A percentile compares a stretch with the other conserved stretches of the same genome.
Conservation (phyloP, 2,113 vertebrate species). For the Chaetorhynchus papuensis region DNA sequence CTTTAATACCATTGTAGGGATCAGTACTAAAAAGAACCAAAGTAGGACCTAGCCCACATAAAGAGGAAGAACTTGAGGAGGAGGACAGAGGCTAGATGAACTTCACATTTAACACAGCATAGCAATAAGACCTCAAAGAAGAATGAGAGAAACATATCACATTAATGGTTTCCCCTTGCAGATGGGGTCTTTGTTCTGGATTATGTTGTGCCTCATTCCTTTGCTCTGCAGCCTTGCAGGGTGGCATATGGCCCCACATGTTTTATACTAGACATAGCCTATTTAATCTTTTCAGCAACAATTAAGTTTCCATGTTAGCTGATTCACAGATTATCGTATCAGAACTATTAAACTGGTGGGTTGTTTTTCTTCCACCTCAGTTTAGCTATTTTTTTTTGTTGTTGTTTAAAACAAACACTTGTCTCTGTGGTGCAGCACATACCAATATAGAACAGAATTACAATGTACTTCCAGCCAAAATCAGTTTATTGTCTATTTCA, state of each 20-base stretch:
- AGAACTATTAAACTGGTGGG: constrained; percentile 60
- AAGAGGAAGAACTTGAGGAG: background rate
- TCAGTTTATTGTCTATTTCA: constrained; percentile 80
- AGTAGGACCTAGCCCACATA: background rate
- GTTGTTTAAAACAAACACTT: constrained; percentile 76
- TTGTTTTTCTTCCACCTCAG: constrained; percentile 44
- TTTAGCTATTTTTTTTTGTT: constrained; percentile 53
- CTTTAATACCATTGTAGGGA: background rate
- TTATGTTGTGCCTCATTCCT: background rate
- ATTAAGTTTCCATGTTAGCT: constrained; percentile 59
- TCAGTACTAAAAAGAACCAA: background rate
- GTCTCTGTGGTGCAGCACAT: constrained; percentile 66
- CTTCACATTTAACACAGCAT: background rate
- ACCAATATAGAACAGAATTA: constrained; percentile 79
- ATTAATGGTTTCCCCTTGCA: background rate
- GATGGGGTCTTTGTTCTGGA: background rate
- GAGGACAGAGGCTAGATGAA: background rate
- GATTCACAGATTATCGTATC: constrained; percentile 63
- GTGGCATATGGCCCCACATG: constrained; percentile 22
- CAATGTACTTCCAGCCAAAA: constrained; percentile 78
- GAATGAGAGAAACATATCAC: background rate
- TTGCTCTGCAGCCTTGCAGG: background rate
- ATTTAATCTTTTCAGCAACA: constrained; percentile 69
- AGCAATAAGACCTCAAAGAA: background rate
- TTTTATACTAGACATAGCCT: constrained; percentile 48